These are phyloP conservation scores for Bradypus variegatus DNA, from an alignment of 2,797 vertebrate species.

Conservation along the genomic window DNA sequence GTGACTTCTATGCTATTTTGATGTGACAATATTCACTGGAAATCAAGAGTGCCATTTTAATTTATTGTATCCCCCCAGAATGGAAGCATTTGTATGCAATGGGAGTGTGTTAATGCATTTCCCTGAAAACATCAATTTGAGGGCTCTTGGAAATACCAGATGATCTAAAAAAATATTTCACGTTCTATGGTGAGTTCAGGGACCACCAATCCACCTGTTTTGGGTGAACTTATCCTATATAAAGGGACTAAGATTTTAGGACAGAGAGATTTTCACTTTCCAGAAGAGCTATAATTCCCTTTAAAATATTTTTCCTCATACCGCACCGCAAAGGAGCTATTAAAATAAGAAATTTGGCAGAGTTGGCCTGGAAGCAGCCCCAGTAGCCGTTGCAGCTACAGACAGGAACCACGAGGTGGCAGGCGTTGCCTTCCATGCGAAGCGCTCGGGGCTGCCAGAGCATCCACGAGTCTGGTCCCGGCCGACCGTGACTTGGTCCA, in stretches of 20 bases:
- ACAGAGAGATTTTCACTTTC: not conserved
- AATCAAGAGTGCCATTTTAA: slow-evolving; percentile 61
- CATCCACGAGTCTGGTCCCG: slow-evolving; percentile 35
- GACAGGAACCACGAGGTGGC: slow-evolving; percentile 44
- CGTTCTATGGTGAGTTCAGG: not conserved
- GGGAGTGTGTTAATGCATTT: not conserved
- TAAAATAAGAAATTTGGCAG: not conserved
- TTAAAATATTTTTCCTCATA: not conserved
- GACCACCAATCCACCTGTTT: not conserved
- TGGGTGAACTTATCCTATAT: not conserved
- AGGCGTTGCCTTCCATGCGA: slow-evolving; percentile 59
- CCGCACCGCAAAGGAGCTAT: not conserved
- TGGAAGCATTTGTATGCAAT: slow-evolving; percentile 45
- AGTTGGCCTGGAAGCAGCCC: not conserved
- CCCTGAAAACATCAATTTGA: slow-evolving; percentile 1
- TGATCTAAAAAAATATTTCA: not conserved
- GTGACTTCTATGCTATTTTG: slow-evolving; percentile 67
- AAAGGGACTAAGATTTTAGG: not conserved
- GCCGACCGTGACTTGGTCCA: slow-evolving; percentile 4
- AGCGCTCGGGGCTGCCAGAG: not conserved
- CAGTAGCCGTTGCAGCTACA: slow-evolving; percentile 3
- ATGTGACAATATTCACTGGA: slow-evolving; percentile 59
- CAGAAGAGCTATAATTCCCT: not conserved
- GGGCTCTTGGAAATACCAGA: not conserved
- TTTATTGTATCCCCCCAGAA: slow-evolving; percentile 47